Evolutionary conservation across 2,113 vertebrate species (phyloP).

Genomic region (Xerus inauris): DNA sequence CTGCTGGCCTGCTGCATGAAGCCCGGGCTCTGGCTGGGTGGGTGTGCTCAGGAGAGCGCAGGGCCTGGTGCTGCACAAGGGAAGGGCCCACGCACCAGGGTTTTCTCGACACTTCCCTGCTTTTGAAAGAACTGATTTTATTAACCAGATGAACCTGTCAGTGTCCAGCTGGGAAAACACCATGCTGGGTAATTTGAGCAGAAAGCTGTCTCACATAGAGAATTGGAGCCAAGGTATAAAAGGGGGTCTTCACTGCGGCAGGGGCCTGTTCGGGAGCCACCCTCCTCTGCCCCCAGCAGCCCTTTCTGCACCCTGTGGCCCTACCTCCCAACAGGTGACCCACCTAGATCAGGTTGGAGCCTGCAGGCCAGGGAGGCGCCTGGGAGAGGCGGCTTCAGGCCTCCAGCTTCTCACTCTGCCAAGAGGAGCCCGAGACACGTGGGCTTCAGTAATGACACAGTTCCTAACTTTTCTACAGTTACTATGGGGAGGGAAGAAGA

Average conservation of each 20-base stretch:
- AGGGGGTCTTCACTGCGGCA: too few relatives aligned
- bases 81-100: fast-evolving
- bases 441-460: too few relatives aligned
- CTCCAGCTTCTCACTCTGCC: background rate
- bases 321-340: background rate
- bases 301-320: too few relatives aligned
- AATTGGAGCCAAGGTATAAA: background rate
- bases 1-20: background rate
- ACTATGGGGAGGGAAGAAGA: background rate
- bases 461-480: background rate
- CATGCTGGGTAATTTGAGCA: fast-evolving
- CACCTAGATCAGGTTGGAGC: too few relatives aligned
- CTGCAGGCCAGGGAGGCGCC: background rate
- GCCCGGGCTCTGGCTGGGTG: fast-evolving
- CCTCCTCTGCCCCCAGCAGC: background rate
- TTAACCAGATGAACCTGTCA: background rate
- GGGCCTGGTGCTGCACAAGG: fast-evolving
- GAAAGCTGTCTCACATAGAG: background rate
- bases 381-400: background rate
- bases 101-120: background rate
- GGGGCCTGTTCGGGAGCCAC: background rate
- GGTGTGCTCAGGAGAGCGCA: fast-evolving
- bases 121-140: background rate
- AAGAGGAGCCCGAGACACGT: background rate
- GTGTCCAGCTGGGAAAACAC: too few relatives aligned